A percentile compares a stretch with the other conserved stretches of the same genome.
These are phyloP conservation scores for Mionectes macconnelli DNA, from an alignment of 2,113 vertebrate species.

Conservation along the genomic window DNA sequence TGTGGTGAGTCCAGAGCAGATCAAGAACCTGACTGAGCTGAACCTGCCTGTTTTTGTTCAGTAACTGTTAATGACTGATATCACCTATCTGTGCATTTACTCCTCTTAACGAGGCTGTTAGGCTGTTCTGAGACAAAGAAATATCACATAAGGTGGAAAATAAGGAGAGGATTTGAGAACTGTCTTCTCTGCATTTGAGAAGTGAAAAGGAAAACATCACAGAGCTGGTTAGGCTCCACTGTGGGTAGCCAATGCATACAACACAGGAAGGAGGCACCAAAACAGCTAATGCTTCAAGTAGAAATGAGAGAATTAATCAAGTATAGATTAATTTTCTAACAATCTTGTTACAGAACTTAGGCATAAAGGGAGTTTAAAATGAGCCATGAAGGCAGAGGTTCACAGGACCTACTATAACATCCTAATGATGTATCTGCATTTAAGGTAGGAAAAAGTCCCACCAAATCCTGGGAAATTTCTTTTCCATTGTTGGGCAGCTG, in stretches of 20 bases:
- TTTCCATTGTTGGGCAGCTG: not conserved
- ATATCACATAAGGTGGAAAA: not conserved
- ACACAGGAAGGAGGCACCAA: not conserved
- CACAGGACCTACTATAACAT: not conserved
- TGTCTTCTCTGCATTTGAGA: not conserved
- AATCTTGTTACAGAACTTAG: not conserved
- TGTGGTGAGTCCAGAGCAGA: not conserved
- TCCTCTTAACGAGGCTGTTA: not conserved
- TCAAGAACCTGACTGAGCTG: not conserved
- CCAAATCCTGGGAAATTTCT: not conserved
- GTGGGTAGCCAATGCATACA: not conserved
- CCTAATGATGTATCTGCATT: not conserved
- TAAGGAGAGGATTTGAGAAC: not conserved
- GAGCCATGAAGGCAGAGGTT: not conserved
- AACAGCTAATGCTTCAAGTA: not conserved
- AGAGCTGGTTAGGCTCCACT: not conserved
- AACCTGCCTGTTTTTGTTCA: not conserved
- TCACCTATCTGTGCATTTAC: not conserved
- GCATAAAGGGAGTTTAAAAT: not conserved
- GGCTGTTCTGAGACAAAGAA: not conserved
- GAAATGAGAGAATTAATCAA: not conserved
- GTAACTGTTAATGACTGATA: rapidly evolving
- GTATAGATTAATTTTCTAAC: not conserved
- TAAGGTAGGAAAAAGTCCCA: not conserved
- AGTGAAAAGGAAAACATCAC: not conserved